Evolutionary conservation across 1,140 invertebrate species (phyloP), one percentile per base, ranked within the genome.

Genomic region (Cecropterus lyciades): DNA sequence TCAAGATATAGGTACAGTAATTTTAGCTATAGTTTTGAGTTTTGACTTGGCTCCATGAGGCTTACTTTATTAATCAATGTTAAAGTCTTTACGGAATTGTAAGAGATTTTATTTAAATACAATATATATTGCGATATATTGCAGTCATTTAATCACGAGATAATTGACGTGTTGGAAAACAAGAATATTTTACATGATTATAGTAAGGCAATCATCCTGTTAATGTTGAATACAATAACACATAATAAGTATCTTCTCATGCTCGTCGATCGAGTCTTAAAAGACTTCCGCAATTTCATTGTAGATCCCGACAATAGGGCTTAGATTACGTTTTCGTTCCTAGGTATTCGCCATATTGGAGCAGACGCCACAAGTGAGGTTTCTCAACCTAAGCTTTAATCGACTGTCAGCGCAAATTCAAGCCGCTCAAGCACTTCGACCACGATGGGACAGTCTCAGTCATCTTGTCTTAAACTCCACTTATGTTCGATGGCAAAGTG

Each of bases 341-440:
- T 85, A 96, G 95, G 95, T 98, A 5, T 96, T 98, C 78, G 95
- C 95, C 52, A 97, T 98, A 69, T 84, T 98, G 51, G 94, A 96
- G 78, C 95, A 97, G 78, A 97, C 98, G 94, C 97, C 97, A 3
- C 95, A 95, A 71, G 94, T 98, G 42, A 95, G 96, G 78, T 98
- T 98, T 89, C 94, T 98, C 6, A 99, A 99, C 87, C 91, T 99
- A 65, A 98, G 97, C 82, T 97, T 98, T 89, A 99, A 99, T 85
- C 94, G 94, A 53, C 91, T 98, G 9, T 94, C 94, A 9, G 94
- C 95, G 24, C 94, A 95, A 16, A 81, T 96, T n/a, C 93, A 93
- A 75, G 83, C 93, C 55, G 77, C 88, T 14, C 89, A 94, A 67
- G 79, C 88, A 5, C 70, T 91, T 16, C 80, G 83, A n/a, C 93